Base-by-base conservation (phyloP, 92 coral and sea anemone genomes). In the Virgularia gustaviana region DNA sequence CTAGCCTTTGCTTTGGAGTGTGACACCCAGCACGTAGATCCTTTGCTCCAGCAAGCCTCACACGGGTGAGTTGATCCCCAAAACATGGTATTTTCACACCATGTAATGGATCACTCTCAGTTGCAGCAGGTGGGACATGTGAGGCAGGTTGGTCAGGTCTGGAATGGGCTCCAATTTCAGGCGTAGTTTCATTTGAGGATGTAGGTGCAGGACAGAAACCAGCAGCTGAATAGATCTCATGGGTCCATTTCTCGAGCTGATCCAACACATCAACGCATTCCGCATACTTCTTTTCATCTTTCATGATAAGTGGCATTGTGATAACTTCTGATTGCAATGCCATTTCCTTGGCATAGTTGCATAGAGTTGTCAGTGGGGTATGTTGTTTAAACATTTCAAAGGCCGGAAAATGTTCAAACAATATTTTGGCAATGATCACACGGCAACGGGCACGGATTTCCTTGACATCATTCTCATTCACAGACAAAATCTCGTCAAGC, bases 121-220 rank as follows among this genome's bases (percentile, higher is more conserved):
- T n/a, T n/a, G n/a, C n/a, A n/a, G n/a, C n/a, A n/a, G n/a, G n/a
- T n/a, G n/a, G n/a, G n/a, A n/a, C n/a, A 51, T 51, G 57, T 51
- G 57, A 20, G 24, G 57, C 57, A 51, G 57, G 57, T 51, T 51
- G 57, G 57, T 51, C 57, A 6, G 57, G 57, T 51, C 57, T 51
- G 24, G 57, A 51, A n/a, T 20, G 5, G 57, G 57, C 4, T 51
- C 8, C 57, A 51, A 51, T 51, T n/a, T 20, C 57, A 7, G 57
- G 57, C 5, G 6, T n/a, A 51, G 19, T n/a, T 7, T 51, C 57
- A 51, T 7, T 6, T 7, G n/a, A 6, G 24, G 57, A n/a, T 51
- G 5, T 28, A 51, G 57, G 18, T 6, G n/a, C 57, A 16, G 57
- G 57, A 16, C 8, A 51, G 57, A 51, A n/a, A n/a, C n/a, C n/a